Conservation (phyloP, 2,797 vertebrate genomes). For the Cetoscarus ocellatus region DNA sequence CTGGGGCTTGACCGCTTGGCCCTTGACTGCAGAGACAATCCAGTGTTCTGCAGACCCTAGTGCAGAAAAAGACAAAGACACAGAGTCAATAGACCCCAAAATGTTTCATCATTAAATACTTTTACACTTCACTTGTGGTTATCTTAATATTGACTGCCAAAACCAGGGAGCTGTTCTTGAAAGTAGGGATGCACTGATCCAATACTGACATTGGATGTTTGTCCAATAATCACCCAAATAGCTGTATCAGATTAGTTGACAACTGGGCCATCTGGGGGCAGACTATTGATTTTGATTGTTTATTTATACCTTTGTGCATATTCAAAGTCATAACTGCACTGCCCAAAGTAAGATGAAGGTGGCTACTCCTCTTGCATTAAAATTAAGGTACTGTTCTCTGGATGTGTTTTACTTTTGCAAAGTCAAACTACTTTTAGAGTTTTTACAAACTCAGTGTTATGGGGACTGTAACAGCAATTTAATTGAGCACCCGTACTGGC, state of each 20-base stretch:
- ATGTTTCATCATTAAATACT: background rate
- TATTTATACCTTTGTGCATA: background rate
- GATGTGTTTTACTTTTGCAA: background rate
- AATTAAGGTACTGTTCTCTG: background rate
- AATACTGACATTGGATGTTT: background rate
- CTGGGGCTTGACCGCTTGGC: background rate
- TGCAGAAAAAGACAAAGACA: background rate
- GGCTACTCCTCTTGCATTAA: background rate
- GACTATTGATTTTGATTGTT: background rate
- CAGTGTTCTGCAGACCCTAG: background rate
- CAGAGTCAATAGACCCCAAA: background rate
- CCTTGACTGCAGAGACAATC: constrained; percentile 1
- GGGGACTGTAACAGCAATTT: background rate
- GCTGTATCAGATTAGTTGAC: background rate
- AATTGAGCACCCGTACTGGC: no score
- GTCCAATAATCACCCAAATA: background rate
- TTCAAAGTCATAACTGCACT: background rate
- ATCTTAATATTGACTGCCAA: background rate
- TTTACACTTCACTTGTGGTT: background rate
- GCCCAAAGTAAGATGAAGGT: background rate
- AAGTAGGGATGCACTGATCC: background rate
- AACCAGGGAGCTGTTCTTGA: background rate
- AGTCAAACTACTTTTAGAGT: background rate
- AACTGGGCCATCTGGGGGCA: background rate
- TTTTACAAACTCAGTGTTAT: background rate